A percentile compares a stretch with the other conserved stretches of the same genome.
Conservation (phyloP, 2,797 vertebrate species). For the Anabas testudineus region DNA sequence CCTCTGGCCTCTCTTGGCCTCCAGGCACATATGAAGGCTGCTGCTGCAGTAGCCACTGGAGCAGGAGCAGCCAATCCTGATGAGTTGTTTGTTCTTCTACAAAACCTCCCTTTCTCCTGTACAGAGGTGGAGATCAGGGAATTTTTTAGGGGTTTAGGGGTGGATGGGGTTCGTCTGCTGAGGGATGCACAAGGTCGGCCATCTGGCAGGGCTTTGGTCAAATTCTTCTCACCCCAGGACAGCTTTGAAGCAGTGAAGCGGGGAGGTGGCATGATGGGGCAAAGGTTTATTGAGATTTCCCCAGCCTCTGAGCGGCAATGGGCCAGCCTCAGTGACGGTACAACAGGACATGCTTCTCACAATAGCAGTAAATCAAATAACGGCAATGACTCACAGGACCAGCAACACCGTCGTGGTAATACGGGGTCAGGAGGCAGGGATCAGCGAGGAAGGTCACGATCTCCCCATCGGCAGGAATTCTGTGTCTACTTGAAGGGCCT, state of each 20-base stretch:
- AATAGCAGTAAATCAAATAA: constrained; percentile 60
- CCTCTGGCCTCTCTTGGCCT: constrained; percentile 89
- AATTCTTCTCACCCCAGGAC: constrained; percentile 95
- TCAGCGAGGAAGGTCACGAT: constrained; percentile 92
- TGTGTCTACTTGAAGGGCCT: constrained; percentile 98
- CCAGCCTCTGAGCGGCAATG: constrained; percentile 96
- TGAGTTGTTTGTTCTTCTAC: constrained; percentile 92
- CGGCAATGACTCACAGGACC: constrained; percentile 75
- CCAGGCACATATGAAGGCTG: constrained; percentile 92
- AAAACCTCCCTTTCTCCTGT: constrained; percentile 94
- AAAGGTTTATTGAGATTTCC: constrained; percentile 94
- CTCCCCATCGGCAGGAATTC: constrained; percentile 94
- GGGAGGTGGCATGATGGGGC: constrained; percentile 95
- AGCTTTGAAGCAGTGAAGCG: constrained; percentile 95
- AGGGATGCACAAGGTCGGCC: constrained; percentile 93
- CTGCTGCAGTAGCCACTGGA: constrained; percentile 76
- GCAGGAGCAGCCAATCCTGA: constrained; percentile 84
- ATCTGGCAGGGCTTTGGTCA: constrained; percentile 93
- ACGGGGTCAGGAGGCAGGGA: constrained; percentile 78
- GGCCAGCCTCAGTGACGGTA: constrained; percentile 80
- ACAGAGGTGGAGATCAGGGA: constrained; percentile 94
- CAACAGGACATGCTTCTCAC: constrained; percentile 31
- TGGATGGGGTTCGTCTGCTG: constrained; percentile 91
- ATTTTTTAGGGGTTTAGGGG: constrained; percentile 93
- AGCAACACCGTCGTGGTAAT: constrained; percentile 77